phyloP scores from a whole-genome alignment of 2,888 invertebrate species.

The Mayetiola destructor region DNA sequence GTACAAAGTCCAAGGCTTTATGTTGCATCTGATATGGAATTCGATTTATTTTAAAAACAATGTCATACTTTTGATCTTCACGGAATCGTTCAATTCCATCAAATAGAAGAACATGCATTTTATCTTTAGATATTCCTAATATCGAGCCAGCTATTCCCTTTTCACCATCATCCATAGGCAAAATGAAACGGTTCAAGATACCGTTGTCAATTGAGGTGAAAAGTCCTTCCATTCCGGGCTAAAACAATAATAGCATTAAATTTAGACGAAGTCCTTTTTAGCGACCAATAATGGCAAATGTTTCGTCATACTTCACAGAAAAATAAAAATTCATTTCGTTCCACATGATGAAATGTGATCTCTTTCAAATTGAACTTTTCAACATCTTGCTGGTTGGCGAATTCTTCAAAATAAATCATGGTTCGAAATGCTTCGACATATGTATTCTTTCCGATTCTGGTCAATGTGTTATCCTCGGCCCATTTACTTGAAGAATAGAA shows the following conservation, averaged over 20 bases:
- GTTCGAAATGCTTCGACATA: background rate
- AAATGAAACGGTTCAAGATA: background rate
- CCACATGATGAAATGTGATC: background rate
- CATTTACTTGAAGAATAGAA: too few species aligned
- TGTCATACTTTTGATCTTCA: background rate
- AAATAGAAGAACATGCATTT: background rate
- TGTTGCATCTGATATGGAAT: background rate
- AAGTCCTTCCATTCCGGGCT: background rate
- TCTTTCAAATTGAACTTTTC: background rate
- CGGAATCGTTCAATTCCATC: background rate
- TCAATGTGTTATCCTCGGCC: too few species aligned
- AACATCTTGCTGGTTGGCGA: background rate
- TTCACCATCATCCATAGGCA: background rate
- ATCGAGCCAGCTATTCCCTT: background rate
- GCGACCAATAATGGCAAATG: too few species aligned
- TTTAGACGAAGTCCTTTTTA: too few species aligned
- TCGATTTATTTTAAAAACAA: background rate
- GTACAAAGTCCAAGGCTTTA: background rate
- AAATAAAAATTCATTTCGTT: too few species aligned
- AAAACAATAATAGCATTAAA: too few species aligned
- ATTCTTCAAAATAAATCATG: background rate
- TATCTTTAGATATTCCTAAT: background rate
- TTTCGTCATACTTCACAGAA: too few species aligned
- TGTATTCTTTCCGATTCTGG: too few species aligned
- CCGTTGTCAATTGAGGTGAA: background rate